These are phyloP conservation scores for Batillaria attramentaria DNA, from an alignment of 1,140 invertebrate species.

Conservation along the genomic window DNA sequence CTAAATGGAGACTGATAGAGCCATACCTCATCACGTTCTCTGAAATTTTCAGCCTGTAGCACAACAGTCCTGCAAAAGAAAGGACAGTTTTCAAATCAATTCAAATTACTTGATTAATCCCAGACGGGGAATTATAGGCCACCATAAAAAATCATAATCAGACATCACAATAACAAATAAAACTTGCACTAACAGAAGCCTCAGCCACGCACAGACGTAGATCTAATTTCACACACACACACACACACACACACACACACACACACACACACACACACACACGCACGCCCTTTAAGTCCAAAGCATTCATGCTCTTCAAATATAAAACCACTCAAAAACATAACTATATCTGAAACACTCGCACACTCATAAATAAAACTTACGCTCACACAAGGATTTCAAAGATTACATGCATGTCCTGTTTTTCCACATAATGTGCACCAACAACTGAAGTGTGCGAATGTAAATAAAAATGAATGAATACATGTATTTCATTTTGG, in stretches of 20 bases:
- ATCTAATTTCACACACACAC: not conserved
- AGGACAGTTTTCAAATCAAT: not conserved
- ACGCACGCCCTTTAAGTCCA: not conserved
- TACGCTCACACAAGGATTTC: not conserved
- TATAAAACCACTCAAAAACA: not conserved
- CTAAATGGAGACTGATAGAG: not conserved
- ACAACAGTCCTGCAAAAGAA: slow-evolving; percentile 67
- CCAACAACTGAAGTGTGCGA: not conserved
- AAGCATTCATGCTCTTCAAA: too few species aligned
- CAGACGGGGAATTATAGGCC: too few species aligned
- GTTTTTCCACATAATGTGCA: too few species aligned
- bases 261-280: slow-evolving; percentile 10
- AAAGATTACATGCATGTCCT: too few species aligned
- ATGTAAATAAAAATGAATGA: not conserved
- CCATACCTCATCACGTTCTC: slow-evolving; percentile 72
- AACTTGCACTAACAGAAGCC: too few species aligned
- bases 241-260: slow-evolving; percentile 7
- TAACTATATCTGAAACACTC: not conserved
- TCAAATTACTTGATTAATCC: too few species aligned
- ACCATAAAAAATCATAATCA: too few species aligned
- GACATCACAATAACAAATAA: too few species aligned
- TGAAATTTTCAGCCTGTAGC: slow-evolving; percentile 74
- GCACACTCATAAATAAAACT: not conserved
- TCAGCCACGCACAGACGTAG: too few species aligned
- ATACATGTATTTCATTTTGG: not conserved